Evolutionary conservation across 2,888 invertebrate genomes (phyloP).

Genomic region (Ptilodon capucinus): DNA sequence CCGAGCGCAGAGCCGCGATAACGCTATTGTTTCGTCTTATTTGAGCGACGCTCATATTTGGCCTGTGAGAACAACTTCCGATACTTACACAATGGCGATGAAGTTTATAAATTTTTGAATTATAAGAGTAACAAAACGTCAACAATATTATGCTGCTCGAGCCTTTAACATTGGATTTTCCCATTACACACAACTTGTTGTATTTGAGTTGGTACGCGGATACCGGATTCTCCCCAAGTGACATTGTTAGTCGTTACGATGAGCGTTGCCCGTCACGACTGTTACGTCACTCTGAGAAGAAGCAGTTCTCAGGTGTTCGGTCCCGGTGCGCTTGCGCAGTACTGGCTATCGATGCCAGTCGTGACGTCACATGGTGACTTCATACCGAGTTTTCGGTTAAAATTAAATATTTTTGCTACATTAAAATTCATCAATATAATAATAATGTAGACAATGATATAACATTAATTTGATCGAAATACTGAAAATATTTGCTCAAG

Average conservation of each 20-base stretch:
- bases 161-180: not conserved
- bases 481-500: too few relatives aligned
- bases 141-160: too few relatives aligned
- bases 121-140: not conserved
- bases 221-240: not conserved
- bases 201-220: not conserved
- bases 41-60: not conserved
- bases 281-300: conserved; percentile 3
- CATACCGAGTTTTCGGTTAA: not conserved
- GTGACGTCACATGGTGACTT: not conserved
- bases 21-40: not conserved
- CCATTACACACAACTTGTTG: not conserved
- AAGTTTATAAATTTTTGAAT: not conserved
- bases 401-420: not conserved
- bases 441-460: too few relatives aligned
- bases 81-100: not conserved
- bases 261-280: conserved; percentile 1
- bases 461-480: too few relatives aligned
- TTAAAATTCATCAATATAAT: not conserved
- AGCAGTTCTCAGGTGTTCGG: not conserved
- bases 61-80: not conserved
- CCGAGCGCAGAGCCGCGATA: not conserved
- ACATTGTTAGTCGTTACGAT: not conserved
- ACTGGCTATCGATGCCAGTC: not conserved
- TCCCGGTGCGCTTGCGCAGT: conserved; percentile 1